Percentiles rank a stretch among this genome's conserved stretches.
phyloP scores from a whole-genome alignment of 2,113 vertebrate genomes.

The Triplophysa rosa region DNA sequence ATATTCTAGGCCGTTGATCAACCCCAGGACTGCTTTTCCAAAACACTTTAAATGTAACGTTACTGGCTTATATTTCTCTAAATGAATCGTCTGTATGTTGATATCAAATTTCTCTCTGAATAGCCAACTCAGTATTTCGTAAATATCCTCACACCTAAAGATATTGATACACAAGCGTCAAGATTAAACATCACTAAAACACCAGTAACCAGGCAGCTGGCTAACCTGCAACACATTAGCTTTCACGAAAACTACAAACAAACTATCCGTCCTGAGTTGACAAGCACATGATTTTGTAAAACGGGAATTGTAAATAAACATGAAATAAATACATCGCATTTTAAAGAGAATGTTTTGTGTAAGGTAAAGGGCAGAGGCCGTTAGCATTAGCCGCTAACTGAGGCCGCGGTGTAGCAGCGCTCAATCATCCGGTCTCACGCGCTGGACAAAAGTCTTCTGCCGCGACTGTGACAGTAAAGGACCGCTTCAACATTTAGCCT shows the following conservation, averaged over 20 bases:
- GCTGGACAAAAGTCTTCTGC: constrained; percentile 14
- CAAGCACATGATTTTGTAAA: background rate
- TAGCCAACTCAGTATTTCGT: background rate
- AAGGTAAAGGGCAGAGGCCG: background rate
- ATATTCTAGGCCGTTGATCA: background rate
- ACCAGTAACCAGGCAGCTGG: background rate
- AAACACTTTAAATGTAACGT: background rate
- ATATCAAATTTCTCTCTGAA: background rate
- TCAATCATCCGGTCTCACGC: constrained; percentile 15
- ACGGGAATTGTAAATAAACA: background rate
- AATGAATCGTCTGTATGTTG: background rate
- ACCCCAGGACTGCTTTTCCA: background rate
- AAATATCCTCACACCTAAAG: background rate
- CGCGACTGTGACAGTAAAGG: constrained; percentile 38
- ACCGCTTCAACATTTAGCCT: background rate
- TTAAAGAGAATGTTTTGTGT: background rate
- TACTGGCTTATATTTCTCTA: background rate
- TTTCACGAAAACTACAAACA: constrained; percentile 7
- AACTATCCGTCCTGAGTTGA: background rate
- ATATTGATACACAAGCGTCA: background rate
- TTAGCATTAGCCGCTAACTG: constrained; percentile 42
- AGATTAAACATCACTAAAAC: constrained; percentile 1
- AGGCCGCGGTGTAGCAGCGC: constrained; percentile 51
- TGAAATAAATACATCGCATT: background rate
- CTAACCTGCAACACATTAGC: constrained; percentile 17